These are phyloP conservation scores for Merluccius polli DNA, from an alignment of 2,797 vertebrate species.

Conservation along the genomic window DNA sequence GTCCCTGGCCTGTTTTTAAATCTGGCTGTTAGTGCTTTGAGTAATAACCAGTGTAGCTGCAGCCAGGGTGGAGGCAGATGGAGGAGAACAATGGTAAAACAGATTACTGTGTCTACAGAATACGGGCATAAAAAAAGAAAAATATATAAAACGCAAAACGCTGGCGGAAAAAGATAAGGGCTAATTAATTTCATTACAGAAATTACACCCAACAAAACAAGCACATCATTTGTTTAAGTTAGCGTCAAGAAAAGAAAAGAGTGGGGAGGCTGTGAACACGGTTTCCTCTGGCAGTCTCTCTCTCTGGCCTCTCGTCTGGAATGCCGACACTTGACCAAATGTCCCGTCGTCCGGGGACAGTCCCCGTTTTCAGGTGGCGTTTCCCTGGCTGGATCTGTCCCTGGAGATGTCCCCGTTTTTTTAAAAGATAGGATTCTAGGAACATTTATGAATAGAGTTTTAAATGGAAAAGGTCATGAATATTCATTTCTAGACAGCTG, in stretches of 20 bases:
- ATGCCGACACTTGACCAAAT: slow-evolving; percentile 23
- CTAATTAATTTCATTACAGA: slow-evolving; percentile 57
- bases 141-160: slow-evolving; percentile 19
- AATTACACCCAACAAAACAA: slow-evolving; percentile 48
- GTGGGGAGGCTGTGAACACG: slow-evolving; percentile 6
- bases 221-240: slow-evolving; percentile 55
- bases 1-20: slow-evolving; percentile 16
- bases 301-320: slow-evolving; percentile 30
- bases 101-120: not conserved
- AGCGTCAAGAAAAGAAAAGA: slow-evolving; percentile 29
- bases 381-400: too few relatives aligned
- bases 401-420: too few relatives aligned
- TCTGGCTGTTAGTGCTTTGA: slow-evolving; percentile 40
- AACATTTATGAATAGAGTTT: too few relatives aligned
- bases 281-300: slow-evolving; percentile 21
- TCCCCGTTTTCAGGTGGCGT: too few relatives aligned
- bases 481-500: too few relatives aligned
- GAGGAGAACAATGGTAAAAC: not conserved
- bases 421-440: too few relatives aligned
- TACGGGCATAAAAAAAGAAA: slow-evolving; percentile 10
- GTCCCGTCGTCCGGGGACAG: too few relatives aligned
- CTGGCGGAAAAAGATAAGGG: slow-evolving; percentile 54
- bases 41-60: not conserved
- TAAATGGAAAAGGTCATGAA: too few relatives aligned
- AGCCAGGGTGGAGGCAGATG: not conserved